These are phyloP conservation scores for Parazoanthus darwini DNA, from an alignment of 92 coral and sea anemone species.

Conservation along the genomic window DNA sequence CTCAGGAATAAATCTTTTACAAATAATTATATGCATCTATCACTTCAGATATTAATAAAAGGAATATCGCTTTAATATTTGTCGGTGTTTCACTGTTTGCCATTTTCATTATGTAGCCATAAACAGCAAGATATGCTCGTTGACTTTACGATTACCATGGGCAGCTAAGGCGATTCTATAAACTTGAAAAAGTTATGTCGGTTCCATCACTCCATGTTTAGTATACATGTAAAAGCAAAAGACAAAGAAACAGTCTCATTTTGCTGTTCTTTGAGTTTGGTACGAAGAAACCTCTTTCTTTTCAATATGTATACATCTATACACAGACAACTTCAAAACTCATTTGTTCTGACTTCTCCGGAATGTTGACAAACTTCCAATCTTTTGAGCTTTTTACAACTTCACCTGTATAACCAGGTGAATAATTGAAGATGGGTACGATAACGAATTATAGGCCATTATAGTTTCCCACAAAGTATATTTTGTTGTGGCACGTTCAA, in stretches of 20 bases:
- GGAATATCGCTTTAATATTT: background rate
- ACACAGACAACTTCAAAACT: background rate
- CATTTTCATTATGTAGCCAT: too few species aligned
- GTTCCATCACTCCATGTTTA: background rate
- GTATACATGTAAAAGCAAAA: background rate
- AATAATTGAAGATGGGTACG: background rate
- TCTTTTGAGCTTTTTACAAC: background rate
- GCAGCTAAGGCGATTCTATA: background rate
- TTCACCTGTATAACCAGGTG: background rate
- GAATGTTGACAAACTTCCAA: background rate
- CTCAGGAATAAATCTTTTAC: background rate
- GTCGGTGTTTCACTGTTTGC: background rate
- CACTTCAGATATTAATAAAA: background rate
- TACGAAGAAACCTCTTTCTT: background rate
- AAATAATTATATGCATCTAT: slow-evolving; percentile 1
- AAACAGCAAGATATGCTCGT: background rate
- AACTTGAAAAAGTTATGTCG: background rate
- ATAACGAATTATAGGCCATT: too few species aligned
- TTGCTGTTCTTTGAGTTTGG: background rate
- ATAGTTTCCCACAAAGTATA: background rate
- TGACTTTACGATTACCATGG: background rate
- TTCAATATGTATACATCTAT: too few species aligned
- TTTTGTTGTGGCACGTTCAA: background rate
- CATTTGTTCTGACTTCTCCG: background rate
- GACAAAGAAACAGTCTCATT: background rate